Conservation (phyloP, 2,113 vertebrate genomes). For the Gymnorhina tibicen region DNA sequence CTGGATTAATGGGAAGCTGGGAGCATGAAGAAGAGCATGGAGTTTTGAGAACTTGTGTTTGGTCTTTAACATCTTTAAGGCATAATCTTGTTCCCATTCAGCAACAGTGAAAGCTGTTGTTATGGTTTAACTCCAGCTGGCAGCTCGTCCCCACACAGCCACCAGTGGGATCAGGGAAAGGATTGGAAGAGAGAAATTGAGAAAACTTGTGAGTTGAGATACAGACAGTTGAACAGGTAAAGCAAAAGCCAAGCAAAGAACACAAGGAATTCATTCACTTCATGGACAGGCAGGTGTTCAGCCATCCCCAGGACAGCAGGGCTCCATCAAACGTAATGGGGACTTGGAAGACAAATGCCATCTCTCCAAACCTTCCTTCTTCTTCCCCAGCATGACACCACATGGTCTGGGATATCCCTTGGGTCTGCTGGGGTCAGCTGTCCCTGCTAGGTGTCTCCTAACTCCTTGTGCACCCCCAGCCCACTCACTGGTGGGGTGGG, state of each 20-base stretch:
- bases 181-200: background rate
- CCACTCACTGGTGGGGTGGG: background rate
- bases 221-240: background rate
- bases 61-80: background rate
- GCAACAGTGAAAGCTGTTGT: background rate
- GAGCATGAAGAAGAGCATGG: background rate
- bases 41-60: background rate
- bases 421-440: background rate
- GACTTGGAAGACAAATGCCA: background rate
- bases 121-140: background rate
- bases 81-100: background rate
- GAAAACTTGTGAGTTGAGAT: background rate
- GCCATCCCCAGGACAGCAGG: background rate
- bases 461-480: background rate
- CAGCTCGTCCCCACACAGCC: background rate
- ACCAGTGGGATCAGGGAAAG: background rate
- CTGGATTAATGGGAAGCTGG: background rate
- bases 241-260: background rate
- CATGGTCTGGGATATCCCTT: background rate
- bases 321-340: fast-evolving
- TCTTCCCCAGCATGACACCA: background rate
- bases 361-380: fast-evolving
- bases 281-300: background rate
- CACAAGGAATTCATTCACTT: background rate
- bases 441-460: background rate